Base-by-base conservation (phyloP, 2,888 invertebrate genomes). In the Chironomus tentans region DNA sequence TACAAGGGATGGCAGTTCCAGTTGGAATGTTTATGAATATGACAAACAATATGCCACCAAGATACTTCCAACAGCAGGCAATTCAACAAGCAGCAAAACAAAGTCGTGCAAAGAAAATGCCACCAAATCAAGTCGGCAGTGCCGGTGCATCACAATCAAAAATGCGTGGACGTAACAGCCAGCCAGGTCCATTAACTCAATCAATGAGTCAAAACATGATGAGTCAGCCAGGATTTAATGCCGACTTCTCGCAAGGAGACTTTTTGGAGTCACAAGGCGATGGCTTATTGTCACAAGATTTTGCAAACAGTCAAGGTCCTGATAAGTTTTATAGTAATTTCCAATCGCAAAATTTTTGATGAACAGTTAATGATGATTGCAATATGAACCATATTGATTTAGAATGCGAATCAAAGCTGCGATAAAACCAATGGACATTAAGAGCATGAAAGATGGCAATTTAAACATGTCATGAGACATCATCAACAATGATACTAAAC, bases 1-100 rank as follows among this genome's bases (percentile, higher is more conserved):
- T 91, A 82, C 91, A 92, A 79, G 92, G 92, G 79, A 88, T 97
- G 78, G 96, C 97, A 0, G 95, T 98, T 3, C 94, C 97, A 0
- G 92, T 95, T 69, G 95, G 96, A 62, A 96, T 97, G 93, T 92
- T 95, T 79, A 92, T 96, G 89, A 95, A 93, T 83, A 95, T 93
- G 92, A 88, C 90, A 13, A 91, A 90, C 79, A 88, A 90, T 13
- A 91, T 90, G 79, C 89, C 92, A 76, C 91, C 92, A 0, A 84
- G 92, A 5, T 91, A 90, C 81, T 92, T 91, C 80, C 91, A 91
- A 79, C 88, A 88, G 18, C 46, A 24, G 12, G 56, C 69, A 13
- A 76, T 76, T 69, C 76, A 76, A 28, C 82, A 83, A 78, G 84
- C 84, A 0, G 83, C 83, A 10, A 83, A 83, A 74, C 83, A 85